Evolutionary conservation across 2,888 invertebrate species (phyloP).

Genomic region (Amblyteles armatorius): DNA sequence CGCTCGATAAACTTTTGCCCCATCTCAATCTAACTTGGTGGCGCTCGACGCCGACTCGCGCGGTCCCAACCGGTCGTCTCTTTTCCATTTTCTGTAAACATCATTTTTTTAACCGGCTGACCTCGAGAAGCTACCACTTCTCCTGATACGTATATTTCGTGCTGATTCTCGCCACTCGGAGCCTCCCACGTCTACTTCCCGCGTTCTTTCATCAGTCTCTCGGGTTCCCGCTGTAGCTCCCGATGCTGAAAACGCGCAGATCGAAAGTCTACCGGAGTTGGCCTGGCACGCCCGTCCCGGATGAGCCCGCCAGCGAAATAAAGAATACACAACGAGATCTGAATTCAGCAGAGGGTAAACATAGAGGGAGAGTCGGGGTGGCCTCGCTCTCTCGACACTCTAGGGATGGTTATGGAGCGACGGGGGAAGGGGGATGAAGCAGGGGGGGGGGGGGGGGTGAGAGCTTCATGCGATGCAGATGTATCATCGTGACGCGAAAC

Average conservation of each 20-base stretch:
- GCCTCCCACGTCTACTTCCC: neutral
- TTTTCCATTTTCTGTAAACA: neutral
- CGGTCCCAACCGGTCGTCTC: neutral
- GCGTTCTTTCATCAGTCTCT: neutral
- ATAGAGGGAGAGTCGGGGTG: neutral
- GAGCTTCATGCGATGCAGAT: conserved; percentile 52
- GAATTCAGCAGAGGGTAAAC: conserved; percentile 36
- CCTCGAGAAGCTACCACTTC: no score
- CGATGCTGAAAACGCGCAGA: neutral
- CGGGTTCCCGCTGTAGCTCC: neutral
- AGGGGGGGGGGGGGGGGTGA: neutral
- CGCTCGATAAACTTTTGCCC: neutral
- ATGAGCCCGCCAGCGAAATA: conserved; percentile 36
- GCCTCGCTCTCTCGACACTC: neutral
- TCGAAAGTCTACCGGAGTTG: conserved; percentile 6
- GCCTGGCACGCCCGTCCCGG: conserved; percentile 23
- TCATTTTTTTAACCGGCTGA: no score
- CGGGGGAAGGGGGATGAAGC: neutral
- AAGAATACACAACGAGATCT: conserved; percentile 44
- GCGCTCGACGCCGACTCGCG: neutral
- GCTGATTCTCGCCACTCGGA: neutral
- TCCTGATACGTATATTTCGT: neutral
- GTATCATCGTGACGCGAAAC: conserved; percentile 40
- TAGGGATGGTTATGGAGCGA: neutral
- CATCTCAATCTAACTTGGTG: neutral